Evolutionary conservation across 1,140 invertebrate genomes (phyloP).

Genomic region (Protaetia brevitarsis): DNA sequence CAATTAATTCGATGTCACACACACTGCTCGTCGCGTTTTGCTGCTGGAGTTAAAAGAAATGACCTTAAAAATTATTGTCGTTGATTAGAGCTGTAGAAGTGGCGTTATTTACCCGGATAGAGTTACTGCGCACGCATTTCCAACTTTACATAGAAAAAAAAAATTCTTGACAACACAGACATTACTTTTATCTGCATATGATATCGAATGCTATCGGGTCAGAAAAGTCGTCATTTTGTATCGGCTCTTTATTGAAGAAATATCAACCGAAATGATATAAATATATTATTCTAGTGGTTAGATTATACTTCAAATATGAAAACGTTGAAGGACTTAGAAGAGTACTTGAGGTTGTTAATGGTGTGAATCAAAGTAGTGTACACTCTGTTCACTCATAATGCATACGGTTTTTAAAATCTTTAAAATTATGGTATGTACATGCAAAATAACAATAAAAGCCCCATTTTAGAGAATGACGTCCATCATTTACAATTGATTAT

Average conservation of each 20-base stretch:
- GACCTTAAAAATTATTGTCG: slow-evolving; percentile 25
- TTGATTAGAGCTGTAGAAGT: neutral
- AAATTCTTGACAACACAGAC: neutral
- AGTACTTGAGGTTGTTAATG: no score
- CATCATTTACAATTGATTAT: no score
- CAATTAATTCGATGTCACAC: neutral
- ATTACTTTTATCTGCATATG: neutral
- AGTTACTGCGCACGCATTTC: slow-evolving; percentile 22
- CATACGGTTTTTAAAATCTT: no score
- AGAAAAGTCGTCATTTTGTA: neutral
- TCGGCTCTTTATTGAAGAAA: neutral
- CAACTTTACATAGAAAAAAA: neutral
- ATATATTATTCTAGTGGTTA: no score
- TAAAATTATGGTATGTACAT: no score
- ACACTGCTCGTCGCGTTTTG: slow-evolving; percentile 3
- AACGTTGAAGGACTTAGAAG: no score
- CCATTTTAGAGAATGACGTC: no score
- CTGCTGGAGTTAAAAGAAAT: slow-evolving; percentile 21
- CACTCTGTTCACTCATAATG: no score
- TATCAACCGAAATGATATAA: no score
- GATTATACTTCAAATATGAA: no score
- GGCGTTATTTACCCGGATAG: neutral
- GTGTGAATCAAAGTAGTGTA: no score
- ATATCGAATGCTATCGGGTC: neutral
- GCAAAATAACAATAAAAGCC: no score